Conservation (phyloP, 1,140 invertebrate genomes). For the Drosophila insularis region DNA sequence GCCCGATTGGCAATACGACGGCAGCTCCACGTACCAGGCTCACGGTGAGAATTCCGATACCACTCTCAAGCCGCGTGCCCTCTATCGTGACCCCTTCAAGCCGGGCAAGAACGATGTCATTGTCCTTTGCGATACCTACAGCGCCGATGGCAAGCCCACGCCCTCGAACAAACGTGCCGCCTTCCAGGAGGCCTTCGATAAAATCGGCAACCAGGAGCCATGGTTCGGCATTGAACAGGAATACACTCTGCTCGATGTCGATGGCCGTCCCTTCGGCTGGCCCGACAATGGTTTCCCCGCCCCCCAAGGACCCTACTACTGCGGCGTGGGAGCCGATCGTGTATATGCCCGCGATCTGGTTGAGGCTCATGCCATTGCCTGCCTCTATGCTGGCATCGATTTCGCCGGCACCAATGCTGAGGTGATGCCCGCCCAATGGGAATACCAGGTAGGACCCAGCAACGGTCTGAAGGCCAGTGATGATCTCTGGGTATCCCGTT, state of each 20-base stretch:
- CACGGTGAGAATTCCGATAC: slow-evolving; percentile 92
- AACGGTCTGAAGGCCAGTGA: slow-evolving; percentile 92
- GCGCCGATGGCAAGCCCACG: slow-evolving; percentile 85
- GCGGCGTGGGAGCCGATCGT: slow-evolving; percentile 96
- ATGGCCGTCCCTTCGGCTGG: slow-evolving; percentile 94
- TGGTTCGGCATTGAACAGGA: slow-evolving; percentile 98
- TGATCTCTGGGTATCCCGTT: slow-evolving; percentile 91
- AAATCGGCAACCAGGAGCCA: slow-evolving; percentile 86
- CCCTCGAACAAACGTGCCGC: slow-evolving; percentile 81
- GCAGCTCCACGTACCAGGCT: slow-evolving; percentile 91
- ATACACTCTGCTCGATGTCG: slow-evolving; percentile 94
- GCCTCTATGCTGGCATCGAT: slow-evolving; percentile 94
- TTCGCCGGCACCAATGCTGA: slow-evolving; percentile 96
- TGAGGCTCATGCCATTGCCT: slow-evolving; percentile 91
- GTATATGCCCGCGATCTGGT: slow-evolving; percentile 97
- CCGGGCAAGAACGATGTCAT: slow-evolving; percentile 91
- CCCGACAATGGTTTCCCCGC: slow-evolving; percentile 96
- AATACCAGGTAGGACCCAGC: slow-evolving; percentile 87
- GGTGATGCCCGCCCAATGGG: slow-evolving; percentile 93
- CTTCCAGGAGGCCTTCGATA: slow-evolving; percentile 69
- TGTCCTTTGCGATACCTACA: slow-evolving; percentile 92
- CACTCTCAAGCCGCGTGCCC: slow-evolving; percentile 90
- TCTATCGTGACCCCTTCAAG: slow-evolving; percentile 95
- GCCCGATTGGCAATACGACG: slow-evolving; percentile 97
- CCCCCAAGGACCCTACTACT: slow-evolving; percentile 95